Base-by-base conservation (phyloP, 2,797 vertebrate species). In the Antrozous pallidus region DNA sequence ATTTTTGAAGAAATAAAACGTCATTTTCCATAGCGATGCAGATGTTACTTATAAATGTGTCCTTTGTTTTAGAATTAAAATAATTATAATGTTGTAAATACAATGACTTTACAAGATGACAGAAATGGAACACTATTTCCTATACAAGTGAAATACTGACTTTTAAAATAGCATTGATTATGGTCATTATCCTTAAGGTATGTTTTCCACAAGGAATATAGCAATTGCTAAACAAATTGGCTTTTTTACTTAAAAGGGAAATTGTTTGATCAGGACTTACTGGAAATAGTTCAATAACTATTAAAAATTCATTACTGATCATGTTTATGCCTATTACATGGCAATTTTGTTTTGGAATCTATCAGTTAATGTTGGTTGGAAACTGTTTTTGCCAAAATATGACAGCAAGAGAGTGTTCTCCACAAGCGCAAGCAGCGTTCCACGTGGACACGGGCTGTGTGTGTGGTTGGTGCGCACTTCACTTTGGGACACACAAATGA, bases 11-110 rank as follows among this genome's bases (percentile, higher is more conserved):
- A 91, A 93, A 28, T 94, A 84, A 92, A 58, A 81, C 80, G 14
- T 12, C 5, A 75, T 77, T 93, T 96, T 93, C 22, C 78, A 58
- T 88, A 74, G 47, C 38, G 10, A 45, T 90, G 92, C 8, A 83
- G 38, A 8, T 83, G 6, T 88, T 94, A 54, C 26, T 82, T 93
- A 38, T 7, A 83, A 85, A 80, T 88, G 78, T 85, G 31, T n/a
- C 49, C 40, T 87, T 88, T 70, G 71, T 90, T 42, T 84, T 95
- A 91, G 73, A 91, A 82, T 74, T 84, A 80, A 88, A 90, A 56
- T 70, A 49, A 42, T 31, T 71, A 54, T 58, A 33, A 75, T 88
- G 65, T 10, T 92, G 8, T 77, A 93, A 91, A 67, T 58, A 54
- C 6, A 81, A 42, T 79, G 65, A 67, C n/a, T 89, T 87, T 88